Base-by-base conservation (phyloP, 2,888 invertebrate species). In the Aethes cnicana region DNA sequence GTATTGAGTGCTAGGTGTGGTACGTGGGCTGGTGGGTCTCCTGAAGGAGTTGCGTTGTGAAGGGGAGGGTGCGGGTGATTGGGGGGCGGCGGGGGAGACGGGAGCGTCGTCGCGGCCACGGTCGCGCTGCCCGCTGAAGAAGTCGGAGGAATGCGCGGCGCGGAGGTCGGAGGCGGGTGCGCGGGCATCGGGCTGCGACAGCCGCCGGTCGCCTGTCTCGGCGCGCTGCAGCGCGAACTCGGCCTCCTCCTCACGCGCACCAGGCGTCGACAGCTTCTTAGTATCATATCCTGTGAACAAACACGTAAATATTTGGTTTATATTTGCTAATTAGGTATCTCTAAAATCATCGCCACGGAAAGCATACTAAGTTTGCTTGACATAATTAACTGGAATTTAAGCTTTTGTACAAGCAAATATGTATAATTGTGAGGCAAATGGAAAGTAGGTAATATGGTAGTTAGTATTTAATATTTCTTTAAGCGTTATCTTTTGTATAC, bases 141-240 rank as follows among this genome's bases (percentile, higher is more conserved):
- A 95, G 77, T 95, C 94, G 1, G 94, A 94, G 53, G 94, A 94
- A 72, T 94, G 94, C 16, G 94, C 94, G 32, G 92, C 92, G 62
- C 93, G 92, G 53, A 94, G 92, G 64, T 94, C 94, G 50, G 92
- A 91, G 8, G 73, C 72, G n/a, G 72, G 83, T 56, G 69, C 83
- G 73, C 77, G 79, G 2, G 71, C 57, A 12, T 62, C 62, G 43
- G 77, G 81, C 58, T 84, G 82, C 1, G 77, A 64, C n/a, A 82
- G 64, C n/a, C 89, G 83, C 25, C 81, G 77, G 63, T 85, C 94
- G 83, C 76, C 93, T 82, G 85, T 86, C 82, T 95, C 95, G 9
- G 94, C 94, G 20, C 93, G 91, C 79, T 95, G 95, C 39, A 95
- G 86, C 66, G 93, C 92, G 75, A 93, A 94, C 37, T 94, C 93